Base-by-base conservation (phyloP, 2,888 invertebrate species). In the Brachynemurus nebulosus region DNA sequence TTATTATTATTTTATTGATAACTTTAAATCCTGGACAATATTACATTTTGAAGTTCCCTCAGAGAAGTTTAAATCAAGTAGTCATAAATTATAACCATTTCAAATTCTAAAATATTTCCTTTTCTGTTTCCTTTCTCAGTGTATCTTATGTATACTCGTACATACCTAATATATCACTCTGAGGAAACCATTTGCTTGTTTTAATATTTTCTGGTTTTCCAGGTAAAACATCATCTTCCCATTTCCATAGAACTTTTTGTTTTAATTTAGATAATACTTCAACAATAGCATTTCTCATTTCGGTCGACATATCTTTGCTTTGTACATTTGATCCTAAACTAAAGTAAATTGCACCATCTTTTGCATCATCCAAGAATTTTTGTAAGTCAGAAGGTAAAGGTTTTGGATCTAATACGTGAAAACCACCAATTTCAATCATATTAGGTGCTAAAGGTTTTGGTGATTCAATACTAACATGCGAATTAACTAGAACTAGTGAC, bases 391-490 rank as follows among this genome's bases (percentile, higher is more conserved):
- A 21, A 3, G 45, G 34, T 7, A 53, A 19, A 7, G 37, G 37
- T 44, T 44, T 36, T 6, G 36, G 38, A 9, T 37, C 20, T 25
- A 53, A 47, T 14, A 59, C 49, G 45, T 59, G 59, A 42, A 55
- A 55, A 4, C 59, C 60, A 17, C 56, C 59, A 20, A 59, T 53
- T 41, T 55, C 55, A 9, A 60, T 54, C 45, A 58, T 55, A 53
- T 71, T 73, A 0, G 75, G 76, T 2, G 71, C 61, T 20, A 68
- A 62, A 0, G 74, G 73, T 6, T 61, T 57, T 1, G 71, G 63
- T 5, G 59, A 51, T 40, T 68, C 67, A 45, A 69, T 64, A 55
- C 69, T 48, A 3, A 44, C 38, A 25, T 50, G 50, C 1, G 59
- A 57, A 47, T 61, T 61, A 4, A 57, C 16, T 6, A 61, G 42